Percentiles rank a stretch among this genome's conserved stretches.
Evolutionary conservation across 53 echinoderm and acorn worm genomes (phyloP).

Genomic region (Henricia sp.): DNA sequence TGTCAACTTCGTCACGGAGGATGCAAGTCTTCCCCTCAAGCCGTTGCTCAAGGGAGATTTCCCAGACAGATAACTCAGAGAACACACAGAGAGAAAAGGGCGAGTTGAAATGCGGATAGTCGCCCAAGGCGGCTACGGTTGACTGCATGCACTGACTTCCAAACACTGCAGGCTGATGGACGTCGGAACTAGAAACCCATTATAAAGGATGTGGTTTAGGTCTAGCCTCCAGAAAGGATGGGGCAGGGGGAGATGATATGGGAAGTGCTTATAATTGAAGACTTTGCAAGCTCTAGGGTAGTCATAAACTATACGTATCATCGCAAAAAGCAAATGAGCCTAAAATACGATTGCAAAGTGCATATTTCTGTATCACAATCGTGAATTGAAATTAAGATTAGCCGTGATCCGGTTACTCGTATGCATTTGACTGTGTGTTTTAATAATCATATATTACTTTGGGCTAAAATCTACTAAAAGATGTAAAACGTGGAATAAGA

Average conservation of each 20-base stretch:
- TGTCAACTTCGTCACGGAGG: slow-evolving; percentile 58
- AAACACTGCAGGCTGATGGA: slow-evolving; percentile 27
- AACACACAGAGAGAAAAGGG: background rate
- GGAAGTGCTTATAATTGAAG: slow-evolving; percentile 55
- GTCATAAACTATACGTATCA: background rate
- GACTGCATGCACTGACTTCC: slow-evolving; percentile 45
- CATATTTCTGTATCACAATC: too few species aligned
- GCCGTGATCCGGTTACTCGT: too few species aligned
- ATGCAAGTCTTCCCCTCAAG: slow-evolving; percentile 15
- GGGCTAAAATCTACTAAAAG: too few species aligned
- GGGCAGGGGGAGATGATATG: slow-evolving; percentile 42
- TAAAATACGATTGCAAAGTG: too few species aligned
- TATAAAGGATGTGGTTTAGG: slow-evolving; percentile 35
- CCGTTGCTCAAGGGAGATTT: background rate
- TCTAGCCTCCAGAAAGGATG: slow-evolving; percentile 39
- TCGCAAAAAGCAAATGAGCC: too few species aligned
- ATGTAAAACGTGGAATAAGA: too few species aligned
- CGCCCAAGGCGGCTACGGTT: slow-evolving; percentile 47
- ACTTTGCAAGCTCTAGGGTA: slow-evolving; percentile 19
- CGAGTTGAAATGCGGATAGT: slow-evolving; percentile 12
- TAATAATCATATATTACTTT: too few species aligned
- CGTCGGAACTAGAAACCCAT: slow-evolving; percentile 36
- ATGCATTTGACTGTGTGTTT: too few species aligned
- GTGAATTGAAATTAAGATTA: too few species aligned
- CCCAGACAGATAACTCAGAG: slow-evolving; percentile 50